Conservation (phyloP, 2,113 vertebrate species). For the Hassar affinis region DNA sequence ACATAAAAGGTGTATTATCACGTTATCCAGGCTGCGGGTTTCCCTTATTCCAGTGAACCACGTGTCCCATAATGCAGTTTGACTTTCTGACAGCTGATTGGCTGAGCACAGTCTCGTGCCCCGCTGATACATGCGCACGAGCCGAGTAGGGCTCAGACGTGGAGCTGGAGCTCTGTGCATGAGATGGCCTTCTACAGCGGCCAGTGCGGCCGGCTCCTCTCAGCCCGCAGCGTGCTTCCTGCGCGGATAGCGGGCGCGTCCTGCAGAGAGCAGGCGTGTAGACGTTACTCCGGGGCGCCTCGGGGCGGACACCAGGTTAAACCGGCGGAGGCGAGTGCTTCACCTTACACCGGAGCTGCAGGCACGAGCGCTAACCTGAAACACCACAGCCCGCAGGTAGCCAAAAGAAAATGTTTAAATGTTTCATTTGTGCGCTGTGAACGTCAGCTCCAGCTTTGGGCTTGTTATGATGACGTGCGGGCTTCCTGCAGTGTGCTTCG, state of each 20-base stretch:
- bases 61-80: slow-evolving; percentile 59
- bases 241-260: slow-evolving; percentile 19
- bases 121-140: not conserved
- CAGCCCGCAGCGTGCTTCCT: slow-evolving; percentile 7
- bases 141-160: not conserved
- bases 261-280: not conserved
- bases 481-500: too few species aligned
- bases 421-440: too few species aligned
- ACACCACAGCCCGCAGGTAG: slow-evolving; percentile 52
- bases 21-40: too few species aligned
- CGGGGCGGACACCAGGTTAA: slow-evolving; percentile 59
- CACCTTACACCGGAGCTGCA: slow-evolving; percentile 51
- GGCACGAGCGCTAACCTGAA: not conserved
- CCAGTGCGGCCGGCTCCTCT: slow-evolving; percentile 46
- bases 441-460: not conserved
- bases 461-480: not conserved
- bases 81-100: slow-evolving; percentile 45
- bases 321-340: slow-evolving; percentile 39
- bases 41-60: slow-evolving; percentile 41
- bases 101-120: slow-evolving; percentile 36
- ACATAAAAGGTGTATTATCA: too few species aligned
- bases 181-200: slow-evolving; percentile 56
- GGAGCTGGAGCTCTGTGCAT: not conserved
- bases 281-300: slow-evolving; percentile 58
- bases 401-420: not conserved